These are phyloP conservation scores for Monopis laevigella DNA, from an alignment of 2,888 invertebrate species.

Conservation along the genomic window DNA sequence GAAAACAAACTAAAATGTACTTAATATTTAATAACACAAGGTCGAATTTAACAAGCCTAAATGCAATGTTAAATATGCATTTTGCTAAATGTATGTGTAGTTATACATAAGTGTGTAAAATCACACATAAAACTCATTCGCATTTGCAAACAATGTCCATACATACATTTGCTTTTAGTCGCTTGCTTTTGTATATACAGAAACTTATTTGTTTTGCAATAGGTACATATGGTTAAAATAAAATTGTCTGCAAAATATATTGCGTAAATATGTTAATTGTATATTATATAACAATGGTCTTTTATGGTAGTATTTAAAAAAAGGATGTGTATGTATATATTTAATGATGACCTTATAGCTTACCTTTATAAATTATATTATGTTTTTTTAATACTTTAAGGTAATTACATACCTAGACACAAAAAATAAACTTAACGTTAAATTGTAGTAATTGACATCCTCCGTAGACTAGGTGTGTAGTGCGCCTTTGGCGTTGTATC, in stretches of 20 bases:
- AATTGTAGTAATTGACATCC: too few relatives aligned
- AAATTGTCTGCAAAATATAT: slow-evolving; percentile 17
- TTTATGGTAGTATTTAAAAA: not conserved
- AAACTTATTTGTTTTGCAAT: slow-evolving; percentile 24
- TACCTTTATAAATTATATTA: too few relatives aligned
- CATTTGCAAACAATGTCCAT: slow-evolving; percentile 18
- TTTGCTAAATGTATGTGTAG: not conserved
- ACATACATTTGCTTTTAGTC: slow-evolving; percentile 21
- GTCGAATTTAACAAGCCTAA: too few relatives aligned
- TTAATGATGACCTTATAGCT: too few relatives aligned
- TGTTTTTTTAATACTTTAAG: too few relatives aligned
- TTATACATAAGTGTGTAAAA: not conserved
- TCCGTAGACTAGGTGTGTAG: too few relatives aligned
- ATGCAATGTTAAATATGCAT: slow-evolving; percentile 7
- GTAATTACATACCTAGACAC: too few relatives aligned
- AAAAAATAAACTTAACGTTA: too few relatives aligned
- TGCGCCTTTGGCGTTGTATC: too few relatives aligned
- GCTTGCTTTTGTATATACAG: slow-evolving; percentile 19
- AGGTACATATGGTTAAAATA: slow-evolving; percentile 12
- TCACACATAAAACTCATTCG: slow-evolving; percentile 18
- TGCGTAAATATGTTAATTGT: slow-evolving; percentile 2
- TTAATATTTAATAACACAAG: too few relatives aligned
- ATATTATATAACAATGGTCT: not conserved
- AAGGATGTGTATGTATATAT: too few relatives aligned
- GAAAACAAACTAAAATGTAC: too few relatives aligned